Evolutionary conservation across 2,797 vertebrate species (phyloP).

Genomic region (Thalassophryne amazonica): DNA sequence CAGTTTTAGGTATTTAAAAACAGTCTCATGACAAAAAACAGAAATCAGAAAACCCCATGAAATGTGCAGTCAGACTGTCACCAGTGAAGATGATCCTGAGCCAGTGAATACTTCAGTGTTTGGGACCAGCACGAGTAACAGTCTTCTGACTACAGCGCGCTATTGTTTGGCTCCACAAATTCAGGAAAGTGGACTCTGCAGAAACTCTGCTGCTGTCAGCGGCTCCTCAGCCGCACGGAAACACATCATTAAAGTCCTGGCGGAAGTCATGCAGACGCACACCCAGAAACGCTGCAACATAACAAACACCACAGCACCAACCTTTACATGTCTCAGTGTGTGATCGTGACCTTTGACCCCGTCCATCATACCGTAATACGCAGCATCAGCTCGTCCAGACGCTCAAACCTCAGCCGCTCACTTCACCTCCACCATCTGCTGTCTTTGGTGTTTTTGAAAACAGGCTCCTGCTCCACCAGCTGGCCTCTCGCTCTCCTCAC

Average conservation of each 20-base stretch:
- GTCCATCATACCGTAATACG: too few species aligned
- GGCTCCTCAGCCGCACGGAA: slow-evolving; percentile 2
- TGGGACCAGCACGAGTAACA: slow-evolving; percentile 53
- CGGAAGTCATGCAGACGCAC: too few species aligned
- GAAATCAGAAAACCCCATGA: too few species aligned
- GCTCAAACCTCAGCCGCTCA: slow-evolving; percentile 14
- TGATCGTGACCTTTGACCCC: too few species aligned
- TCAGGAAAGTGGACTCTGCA: slow-evolving; percentile 47
- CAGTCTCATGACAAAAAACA: slow-evolving; percentile 39
- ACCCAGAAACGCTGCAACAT: too few species aligned
- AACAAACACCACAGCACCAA: slow-evolving; percentile 5
- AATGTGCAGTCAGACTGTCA: too few species aligned
- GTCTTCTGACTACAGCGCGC: slow-evolving; percentile 60
- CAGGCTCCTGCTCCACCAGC: slow-evolving; percentile 31
- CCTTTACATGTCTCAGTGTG: slow-evolving; percentile 16
- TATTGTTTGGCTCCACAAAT: slow-evolving; percentile 59
- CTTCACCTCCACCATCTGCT: slow-evolving; percentile 19
- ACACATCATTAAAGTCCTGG: too few species aligned
- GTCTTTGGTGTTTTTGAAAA: background rate
- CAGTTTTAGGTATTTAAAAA: slow-evolving; percentile 16
- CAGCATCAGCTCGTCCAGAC: too few species aligned
- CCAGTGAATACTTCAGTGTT: slow-evolving; percentile 49
- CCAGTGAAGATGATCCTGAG: too few species aligned
- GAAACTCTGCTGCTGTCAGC: slow-evolving; percentile 23
- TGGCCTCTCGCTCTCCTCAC: slow-evolving; percentile 66